These are phyloP conservation scores for Agelas oroides DNA, from an alignment of 37 sponge, comb jelly and placozoan species.

Conservation along the genomic window DNA sequence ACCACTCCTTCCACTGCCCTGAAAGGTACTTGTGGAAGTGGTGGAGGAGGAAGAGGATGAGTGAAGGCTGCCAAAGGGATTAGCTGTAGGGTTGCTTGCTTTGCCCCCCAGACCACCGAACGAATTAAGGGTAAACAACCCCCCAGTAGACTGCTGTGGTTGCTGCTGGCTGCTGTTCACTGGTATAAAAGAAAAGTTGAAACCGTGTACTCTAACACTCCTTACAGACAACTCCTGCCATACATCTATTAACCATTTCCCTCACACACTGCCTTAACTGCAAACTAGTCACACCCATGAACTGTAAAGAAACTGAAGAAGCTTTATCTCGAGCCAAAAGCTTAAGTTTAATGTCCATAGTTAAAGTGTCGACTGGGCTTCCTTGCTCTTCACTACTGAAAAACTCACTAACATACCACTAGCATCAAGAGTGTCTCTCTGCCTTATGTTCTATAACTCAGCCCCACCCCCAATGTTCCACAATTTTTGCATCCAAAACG, in stretches of 20 bases:
- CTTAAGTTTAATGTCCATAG: no score
- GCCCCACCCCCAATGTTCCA: neutral
- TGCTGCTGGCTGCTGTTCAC: neutral
- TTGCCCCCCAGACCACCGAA: constrained; percentile 16
- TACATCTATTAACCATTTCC: no score
- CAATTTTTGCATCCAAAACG: constrained; percentile 2
- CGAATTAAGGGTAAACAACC: neutral
- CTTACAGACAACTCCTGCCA: neutral
- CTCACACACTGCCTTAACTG: no score
- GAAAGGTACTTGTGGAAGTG: neutral
- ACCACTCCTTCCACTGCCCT: neutral
- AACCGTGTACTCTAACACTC: neutral
- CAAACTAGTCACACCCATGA: no score
- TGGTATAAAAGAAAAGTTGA: neutral
- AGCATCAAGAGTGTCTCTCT: no score
- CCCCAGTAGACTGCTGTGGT: neutral
- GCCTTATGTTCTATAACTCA: constrained; percentile 1
- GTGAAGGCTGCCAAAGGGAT: constrained; percentile 15
- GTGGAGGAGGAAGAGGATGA: neutral
- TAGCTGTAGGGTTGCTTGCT: constrained; percentile 9
- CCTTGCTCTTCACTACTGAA: no score
- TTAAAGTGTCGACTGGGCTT: no score
- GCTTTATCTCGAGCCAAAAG: no score
- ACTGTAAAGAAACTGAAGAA: no score
- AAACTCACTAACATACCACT: no score